These are phyloP conservation scores for Eremobia ochroleuca DNA, from an alignment of 2,888 invertebrate species.

Conservation along the genomic window DNA sequence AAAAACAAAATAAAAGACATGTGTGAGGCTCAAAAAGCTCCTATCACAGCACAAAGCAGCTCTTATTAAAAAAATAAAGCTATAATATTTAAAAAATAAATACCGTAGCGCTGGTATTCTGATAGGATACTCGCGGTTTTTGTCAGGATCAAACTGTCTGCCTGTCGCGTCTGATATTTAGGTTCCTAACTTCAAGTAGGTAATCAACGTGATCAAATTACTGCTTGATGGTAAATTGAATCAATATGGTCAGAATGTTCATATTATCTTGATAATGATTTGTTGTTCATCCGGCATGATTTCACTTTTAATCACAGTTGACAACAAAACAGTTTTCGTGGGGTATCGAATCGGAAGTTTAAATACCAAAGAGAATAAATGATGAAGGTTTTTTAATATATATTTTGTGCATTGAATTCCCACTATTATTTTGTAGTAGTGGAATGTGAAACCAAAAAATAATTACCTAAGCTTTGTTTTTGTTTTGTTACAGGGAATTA, in stretches of 20 bases:
- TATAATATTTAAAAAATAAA: too few species aligned
- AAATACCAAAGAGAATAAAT: not conserved
- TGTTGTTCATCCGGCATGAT: too few species aligned
- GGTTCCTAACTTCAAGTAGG: not conserved
- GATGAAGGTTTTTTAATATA: not conserved
- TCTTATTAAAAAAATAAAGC: too few species aligned
- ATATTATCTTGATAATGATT: not conserved
- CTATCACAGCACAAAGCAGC: too few species aligned
- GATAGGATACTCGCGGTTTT: not conserved
- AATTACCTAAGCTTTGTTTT: slow-evolving; percentile 18
- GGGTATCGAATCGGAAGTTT: not conserved
- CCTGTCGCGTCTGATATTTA: not conserved
- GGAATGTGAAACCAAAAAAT: not conserved
- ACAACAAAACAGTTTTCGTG: not conserved
- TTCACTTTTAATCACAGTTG: not conserved
- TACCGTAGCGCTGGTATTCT: not conserved
- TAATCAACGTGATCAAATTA: not conserved
- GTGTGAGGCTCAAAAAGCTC: not conserved
- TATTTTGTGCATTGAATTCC: not conserved
- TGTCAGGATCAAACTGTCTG: not conserved
- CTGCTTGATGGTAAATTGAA: not conserved
- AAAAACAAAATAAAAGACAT: not conserved
- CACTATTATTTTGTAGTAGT: not conserved
- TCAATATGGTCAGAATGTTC: not conserved
- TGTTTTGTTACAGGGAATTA: slow-evolving; percentile 68